These are phyloP conservation scores for Megaceryle torquata DNA, from an alignment of 2,113 vertebrate genomes.

Conservation along the genomic window DNA sequence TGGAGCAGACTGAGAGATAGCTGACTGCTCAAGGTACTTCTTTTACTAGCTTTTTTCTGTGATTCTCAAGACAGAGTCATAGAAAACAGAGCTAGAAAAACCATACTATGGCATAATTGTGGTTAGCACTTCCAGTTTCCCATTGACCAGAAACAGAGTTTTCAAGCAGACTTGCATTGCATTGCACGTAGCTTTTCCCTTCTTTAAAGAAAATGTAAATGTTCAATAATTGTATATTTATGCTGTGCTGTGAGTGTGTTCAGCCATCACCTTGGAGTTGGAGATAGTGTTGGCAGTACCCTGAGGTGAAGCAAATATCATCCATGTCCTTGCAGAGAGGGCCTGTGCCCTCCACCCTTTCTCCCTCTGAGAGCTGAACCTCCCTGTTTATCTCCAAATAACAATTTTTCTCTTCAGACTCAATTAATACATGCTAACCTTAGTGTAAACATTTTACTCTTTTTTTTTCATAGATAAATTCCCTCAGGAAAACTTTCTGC, in stretches of 20 bases:
- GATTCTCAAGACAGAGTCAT: neutral
- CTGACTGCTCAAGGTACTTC: neutral
- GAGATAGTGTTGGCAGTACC: neutral
- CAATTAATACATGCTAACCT: slow-evolving; percentile 37
- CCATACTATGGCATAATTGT: fast-evolving
- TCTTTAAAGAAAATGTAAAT: neutral
- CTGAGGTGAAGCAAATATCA: neutral
- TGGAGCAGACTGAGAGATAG: neutral
- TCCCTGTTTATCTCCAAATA: slow-evolving; percentile 51
- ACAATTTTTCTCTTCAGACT: neutral
- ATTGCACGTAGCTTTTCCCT: neutral
- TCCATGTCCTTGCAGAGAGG: neutral
- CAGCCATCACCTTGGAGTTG: neutral
- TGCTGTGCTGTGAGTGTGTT: neutral
- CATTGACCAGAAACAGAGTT: neutral
- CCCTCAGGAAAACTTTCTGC: slow-evolving; percentile 47
- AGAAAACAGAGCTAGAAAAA: neutral
- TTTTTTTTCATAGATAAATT: neutral
- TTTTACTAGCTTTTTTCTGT: neutral
- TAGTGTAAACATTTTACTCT: neutral
- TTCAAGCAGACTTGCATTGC: fast-evolving
- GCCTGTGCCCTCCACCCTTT: neutral
- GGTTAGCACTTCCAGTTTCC: neutral
- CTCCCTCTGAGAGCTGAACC: neutral
- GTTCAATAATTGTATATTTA: neutral